These are phyloP conservation scores for Eubasilissa regina DNA, from an alignment of 1,140 invertebrate genomes.

Conservation along the genomic window DNA sequence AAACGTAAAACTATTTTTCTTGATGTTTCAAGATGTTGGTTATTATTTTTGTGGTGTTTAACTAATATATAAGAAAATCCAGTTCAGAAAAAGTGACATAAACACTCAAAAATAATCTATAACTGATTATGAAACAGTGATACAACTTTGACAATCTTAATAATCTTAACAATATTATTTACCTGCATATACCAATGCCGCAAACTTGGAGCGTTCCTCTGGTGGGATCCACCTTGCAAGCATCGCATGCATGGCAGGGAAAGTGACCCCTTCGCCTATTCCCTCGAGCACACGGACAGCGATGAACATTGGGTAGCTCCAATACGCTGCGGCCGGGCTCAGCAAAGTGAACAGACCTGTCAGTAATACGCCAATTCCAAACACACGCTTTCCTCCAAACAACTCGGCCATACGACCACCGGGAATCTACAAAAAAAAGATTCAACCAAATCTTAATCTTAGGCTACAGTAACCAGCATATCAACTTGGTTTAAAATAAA, in stretches of 20 bases:
- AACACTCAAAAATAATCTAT: no score
- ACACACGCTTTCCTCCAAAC: conserved; percentile 86
- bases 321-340: conserved; percentile 81
- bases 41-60: no score
- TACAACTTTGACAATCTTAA: no score
- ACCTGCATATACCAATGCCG: conserved; percentile 85
- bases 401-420: conserved; percentile 87
- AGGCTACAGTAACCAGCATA: no score
- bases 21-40: no score
- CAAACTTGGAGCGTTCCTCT: conserved; percentile 85
- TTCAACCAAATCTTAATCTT: no score
- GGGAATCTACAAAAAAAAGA: conserved; percentile 72
- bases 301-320: conserved; percentile 81
- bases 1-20: no score
- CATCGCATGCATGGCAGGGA: conserved; percentile 88
- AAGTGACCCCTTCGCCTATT: conserved; percentile 89
- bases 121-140: no score
- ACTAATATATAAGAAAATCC: no score
- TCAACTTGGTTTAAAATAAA: no score
- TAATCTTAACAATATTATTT: conserved; percentile 41
- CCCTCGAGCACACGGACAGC: conserved; percentile 87
- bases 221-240: conserved; percentile 87
- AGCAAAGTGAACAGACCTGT: conserved; percentile 85
- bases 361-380: conserved; percentile 83
- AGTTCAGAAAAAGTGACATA: no score